Percentiles rank a stretch among this genome's conserved stretches.
Conservation (phyloP, 2,113 vertebrate genomes). For the Dicentrarchus labrax region DNA sequence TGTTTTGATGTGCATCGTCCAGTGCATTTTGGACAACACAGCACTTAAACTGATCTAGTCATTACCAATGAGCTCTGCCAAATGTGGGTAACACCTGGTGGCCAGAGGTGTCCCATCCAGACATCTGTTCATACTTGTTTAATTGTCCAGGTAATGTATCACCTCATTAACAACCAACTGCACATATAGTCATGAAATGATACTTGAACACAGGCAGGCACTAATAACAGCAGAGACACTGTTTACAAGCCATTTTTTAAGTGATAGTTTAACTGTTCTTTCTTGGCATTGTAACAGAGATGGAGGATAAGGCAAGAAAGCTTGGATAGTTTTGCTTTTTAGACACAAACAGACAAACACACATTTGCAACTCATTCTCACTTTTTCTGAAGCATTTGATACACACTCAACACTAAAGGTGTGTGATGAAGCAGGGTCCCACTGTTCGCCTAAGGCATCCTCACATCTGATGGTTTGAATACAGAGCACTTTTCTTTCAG, state of each 20-base stretch:
- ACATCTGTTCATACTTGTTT: slow-evolving; percentile 53
- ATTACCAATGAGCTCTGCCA: slow-evolving; percentile 28
- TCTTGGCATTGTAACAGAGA: not conserved
- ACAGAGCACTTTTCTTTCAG: slow-evolving; percentile 18
- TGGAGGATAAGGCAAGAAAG: not conserved
- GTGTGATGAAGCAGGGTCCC: slow-evolving; percentile 23
- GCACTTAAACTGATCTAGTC: slow-evolving; percentile 21
- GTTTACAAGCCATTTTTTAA: not conserved
- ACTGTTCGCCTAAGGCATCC: slow-evolving; percentile 24
- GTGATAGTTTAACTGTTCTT: not conserved
- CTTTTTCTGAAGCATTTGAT: slow-evolving; percentile 24
- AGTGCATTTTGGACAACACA: slow-evolving; percentile 22
- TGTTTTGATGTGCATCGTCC: not conserved
- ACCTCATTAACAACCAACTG: slow-evolving; percentile 30
- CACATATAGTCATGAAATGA: not conserved
- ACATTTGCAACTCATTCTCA: not conserved
- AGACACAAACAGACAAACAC: slow-evolving; percentile 6
- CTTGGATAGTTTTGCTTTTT: slow-evolving; percentile 2
- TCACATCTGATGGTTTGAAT: slow-evolving; percentile 34
- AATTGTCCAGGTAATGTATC: slow-evolving; percentile 48
- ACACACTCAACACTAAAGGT: not conserved
- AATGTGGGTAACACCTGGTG: slow-evolving; percentile 42
- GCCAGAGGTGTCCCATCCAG: slow-evolving; percentile 42
- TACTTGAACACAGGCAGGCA: not conserved
- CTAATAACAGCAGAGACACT: not conserved